phyloP scores from a whole-genome alignment of 2,797 vertebrate species.

The Bovichtus variegatus region DNA sequence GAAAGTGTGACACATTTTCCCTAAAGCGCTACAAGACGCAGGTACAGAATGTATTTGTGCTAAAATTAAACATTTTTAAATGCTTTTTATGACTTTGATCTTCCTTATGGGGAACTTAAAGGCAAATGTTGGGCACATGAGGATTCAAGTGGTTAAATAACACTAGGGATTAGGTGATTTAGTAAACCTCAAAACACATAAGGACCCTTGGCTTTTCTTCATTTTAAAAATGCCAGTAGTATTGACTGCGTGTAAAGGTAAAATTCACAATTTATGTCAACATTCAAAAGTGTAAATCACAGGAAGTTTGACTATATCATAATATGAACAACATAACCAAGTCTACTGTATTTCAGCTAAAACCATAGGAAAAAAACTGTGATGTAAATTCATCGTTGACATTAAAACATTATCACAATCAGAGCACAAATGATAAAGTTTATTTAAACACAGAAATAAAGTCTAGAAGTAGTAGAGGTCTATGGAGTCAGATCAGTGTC shows the following conservation, averaged over 20 bases:
- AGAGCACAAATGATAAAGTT: neutral
- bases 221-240: neutral
- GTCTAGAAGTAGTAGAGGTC: neutral
- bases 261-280: neutral
- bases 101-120: neutral
- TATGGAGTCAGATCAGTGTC: too few species aligned
- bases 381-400: neutral
- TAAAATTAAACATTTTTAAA: neutral
- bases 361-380: neutral
- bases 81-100: neutral
- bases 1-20: neutral
- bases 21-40: neutral
- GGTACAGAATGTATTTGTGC: neutral
- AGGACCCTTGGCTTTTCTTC: neutral
- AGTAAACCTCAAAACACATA: neutral
- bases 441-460: neutral
- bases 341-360: neutral
- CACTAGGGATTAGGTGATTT: neutral
- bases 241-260: neutral
- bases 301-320: neutral
- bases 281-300: neutral
- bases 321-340: neutral
- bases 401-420: slow-evolving; percentile 5
- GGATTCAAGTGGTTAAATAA: neutral
- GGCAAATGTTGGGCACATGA: neutral